Percentiles rank a stretch among this genome's conserved stretches.
Conservation (phyloP, 1,140 invertebrate genomes). For the Chironomus tepperi region DNA sequence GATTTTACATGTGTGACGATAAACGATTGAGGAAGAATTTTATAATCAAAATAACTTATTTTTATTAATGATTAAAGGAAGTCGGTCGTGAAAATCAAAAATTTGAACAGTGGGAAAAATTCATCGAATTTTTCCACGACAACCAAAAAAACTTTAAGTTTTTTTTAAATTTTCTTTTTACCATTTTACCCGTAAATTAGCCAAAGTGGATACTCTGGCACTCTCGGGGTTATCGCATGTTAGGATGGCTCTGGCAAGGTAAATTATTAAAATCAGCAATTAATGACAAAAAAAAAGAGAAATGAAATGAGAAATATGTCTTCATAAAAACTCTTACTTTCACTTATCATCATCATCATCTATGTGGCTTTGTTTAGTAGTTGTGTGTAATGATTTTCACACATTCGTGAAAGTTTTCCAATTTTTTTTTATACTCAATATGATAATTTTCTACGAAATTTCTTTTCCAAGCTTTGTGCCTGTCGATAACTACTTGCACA, state of each 20-base stretch:
- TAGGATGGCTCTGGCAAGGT: constrained; percentile 54
- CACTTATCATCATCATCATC: neutral
- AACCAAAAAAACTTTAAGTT: no score
- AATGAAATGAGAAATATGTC: no score
- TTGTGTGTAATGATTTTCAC: neutral
- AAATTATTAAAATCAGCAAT: constrained; percentile 33
- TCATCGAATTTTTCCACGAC: no score
- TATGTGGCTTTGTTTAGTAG: neutral
- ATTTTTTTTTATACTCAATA: neutral
- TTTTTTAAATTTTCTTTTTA: neutral
- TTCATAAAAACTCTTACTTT: neutral
- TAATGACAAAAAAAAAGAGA: neutral
- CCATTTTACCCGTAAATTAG: constrained; percentile 27
- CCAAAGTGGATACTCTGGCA: constrained; percentile 50
- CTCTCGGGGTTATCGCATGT: constrained; percentile 50
- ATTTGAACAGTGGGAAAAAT: neutral
- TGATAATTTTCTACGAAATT: no score
- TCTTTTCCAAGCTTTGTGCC: no score
- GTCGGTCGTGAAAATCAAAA: neutral
- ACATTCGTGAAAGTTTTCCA: constrained; percentile 7
- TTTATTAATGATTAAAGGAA: constrained; percentile 25
- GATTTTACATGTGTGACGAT: constrained; percentile 13
- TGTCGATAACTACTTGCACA: no score
- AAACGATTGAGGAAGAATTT: constrained; percentile 25
- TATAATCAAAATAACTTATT: constrained; percentile 31